phyloP scores from a whole-genome alignment of 2,113 vertebrate genomes.

The Maccullochella peelii region DNA sequence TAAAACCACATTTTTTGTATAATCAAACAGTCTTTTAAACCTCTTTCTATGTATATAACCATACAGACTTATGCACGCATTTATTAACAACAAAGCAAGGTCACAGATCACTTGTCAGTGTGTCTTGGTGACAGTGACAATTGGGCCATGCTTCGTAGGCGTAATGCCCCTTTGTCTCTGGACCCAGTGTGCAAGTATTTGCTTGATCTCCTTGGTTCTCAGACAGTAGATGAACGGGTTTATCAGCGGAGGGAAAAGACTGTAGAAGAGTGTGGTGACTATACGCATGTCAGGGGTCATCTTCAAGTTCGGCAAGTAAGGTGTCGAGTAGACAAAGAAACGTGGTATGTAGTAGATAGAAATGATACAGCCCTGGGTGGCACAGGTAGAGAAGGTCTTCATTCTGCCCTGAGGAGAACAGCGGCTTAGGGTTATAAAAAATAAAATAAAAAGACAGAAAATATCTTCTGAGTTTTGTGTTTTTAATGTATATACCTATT shows the following conservation, averaged over 20 bases:
- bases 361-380: conserved; percentile 65
- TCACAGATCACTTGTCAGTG: background rate
- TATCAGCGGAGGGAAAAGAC: conserved; percentile 64
- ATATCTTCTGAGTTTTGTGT: background rate
- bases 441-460: background rate
- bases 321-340: conserved; percentile 52
- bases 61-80: background rate
- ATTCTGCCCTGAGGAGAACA: conserved; percentile 34
- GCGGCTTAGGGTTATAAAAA: background rate
- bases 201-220: conserved; percentile 64
- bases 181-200: conserved; percentile 39
- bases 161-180: background rate
- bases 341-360: conserved; percentile 57
- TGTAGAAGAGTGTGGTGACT: conserved; percentile 57
- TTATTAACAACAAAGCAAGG: background rate
- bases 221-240: conserved; percentile 69
- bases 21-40: background rate
- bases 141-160: background rate
- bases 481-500: no score
- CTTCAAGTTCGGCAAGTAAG: conserved; percentile 21
- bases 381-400: conserved; percentile 69
- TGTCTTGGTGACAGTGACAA: conserved; percentile 6
- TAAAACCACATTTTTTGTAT: background rate
- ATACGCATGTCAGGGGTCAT: conserved; percentile 48
- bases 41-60: background rate